Evolutionary conservation across 1,140 invertebrate species (phyloP).

Genomic region (Neodiprion lecontei): DNA sequence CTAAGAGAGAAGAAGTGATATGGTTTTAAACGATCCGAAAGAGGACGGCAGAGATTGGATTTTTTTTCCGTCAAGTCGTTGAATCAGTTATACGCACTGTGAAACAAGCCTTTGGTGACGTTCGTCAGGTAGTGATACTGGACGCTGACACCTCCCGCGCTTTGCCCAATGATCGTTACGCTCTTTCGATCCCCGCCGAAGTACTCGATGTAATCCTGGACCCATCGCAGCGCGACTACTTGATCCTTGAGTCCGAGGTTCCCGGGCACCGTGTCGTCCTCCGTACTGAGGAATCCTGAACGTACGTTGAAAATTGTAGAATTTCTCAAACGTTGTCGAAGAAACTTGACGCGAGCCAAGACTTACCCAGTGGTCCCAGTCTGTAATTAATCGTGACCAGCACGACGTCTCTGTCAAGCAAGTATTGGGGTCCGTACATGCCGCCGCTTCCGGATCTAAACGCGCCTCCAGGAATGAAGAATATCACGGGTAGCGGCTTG

Average conservation of each 20-base stretch:
- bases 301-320: too few species aligned
- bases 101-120: too few species aligned
- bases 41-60: too few species aligned
- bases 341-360: too few species aligned
- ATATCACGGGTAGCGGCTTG: conserved; percentile 29
- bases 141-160: conserved; percentile 44
- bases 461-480: conserved; percentile 61
- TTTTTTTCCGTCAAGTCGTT: too few species aligned
- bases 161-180: conserved; percentile 57
- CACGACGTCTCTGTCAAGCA: conserved; percentile 57
- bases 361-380: conserved; percentile 42
- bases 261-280: conserved; percentile 28
- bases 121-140: neutral
- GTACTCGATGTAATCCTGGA: conserved; percentile 59
- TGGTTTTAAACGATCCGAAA: too few species aligned
- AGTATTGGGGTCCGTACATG: conserved; percentile 44
- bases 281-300: too few species aligned
- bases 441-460: conserved; percentile 38
- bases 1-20: too few species aligned
- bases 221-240: conserved; percentile 63
- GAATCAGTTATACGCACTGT: too few species aligned
- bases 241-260: conserved; percentile 56
- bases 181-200: conserved; percentile 60
- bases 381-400: conserved; percentile 66
- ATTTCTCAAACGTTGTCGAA: too few species aligned